These are phyloP conservation scores for Phodopus roborovskii DNA, from an alignment of 2,113 vertebrate species.

Conservation along the genomic window DNA sequence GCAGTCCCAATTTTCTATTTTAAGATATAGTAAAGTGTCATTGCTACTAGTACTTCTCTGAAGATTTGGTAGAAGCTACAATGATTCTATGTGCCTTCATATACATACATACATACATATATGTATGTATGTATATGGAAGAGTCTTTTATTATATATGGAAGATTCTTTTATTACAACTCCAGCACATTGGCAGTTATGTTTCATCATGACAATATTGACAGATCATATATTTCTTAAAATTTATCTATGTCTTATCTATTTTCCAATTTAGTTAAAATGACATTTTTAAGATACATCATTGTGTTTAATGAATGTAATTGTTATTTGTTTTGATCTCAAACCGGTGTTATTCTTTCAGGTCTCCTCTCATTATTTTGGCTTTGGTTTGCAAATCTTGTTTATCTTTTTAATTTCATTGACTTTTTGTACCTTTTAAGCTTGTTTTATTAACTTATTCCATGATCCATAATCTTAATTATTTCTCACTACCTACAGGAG, in stretches of 20 bases:
- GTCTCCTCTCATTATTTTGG: not conserved
- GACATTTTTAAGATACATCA: not conserved
- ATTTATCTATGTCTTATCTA: not conserved
- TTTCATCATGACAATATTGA: not conserved
- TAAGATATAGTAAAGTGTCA: not conserved
- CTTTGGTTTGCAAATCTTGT: not conserved
- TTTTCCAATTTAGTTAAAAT: not conserved
- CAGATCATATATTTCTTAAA: not conserved
- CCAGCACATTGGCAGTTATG: not conserved
- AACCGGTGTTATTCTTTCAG: not conserved
- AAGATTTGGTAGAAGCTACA: not conserved
- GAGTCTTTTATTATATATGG: not conserved
- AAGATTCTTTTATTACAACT: not conserved
- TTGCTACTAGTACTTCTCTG: not conserved
- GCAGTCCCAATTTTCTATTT: not conserved
- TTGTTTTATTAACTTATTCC: not conserved
- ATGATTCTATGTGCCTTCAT: not conserved
- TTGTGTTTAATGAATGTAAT: not conserved
- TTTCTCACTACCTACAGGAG: not conserved
- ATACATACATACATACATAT: too few species aligned
- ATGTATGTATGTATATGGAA: not conserved
- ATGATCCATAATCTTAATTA: not conserved
- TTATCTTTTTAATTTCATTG: not conserved
- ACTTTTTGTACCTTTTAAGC: not conserved
- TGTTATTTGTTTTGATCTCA: not conserved